phyloP scores from a whole-genome alignment of 2,113 vertebrate genomes.

The Aptenodytes patagonicus region DNA sequence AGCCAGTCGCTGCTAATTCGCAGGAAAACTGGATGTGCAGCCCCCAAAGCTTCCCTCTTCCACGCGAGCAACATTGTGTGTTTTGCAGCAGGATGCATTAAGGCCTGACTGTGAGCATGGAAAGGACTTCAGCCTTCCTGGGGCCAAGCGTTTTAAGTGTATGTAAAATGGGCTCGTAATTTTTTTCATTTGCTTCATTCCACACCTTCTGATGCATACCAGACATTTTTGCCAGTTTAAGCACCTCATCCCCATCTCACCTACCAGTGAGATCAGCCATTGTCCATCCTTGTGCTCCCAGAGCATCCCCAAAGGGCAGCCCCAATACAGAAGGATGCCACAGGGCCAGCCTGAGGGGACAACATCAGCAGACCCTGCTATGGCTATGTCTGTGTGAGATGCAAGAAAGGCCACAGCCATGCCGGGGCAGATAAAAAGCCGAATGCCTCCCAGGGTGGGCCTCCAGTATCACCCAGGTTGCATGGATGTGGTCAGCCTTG shows the following conservation, averaged over 20 bases:
- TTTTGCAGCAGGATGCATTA: background rate
- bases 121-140: background rate
- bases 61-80: rapidly evolving
- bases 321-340: background rate
- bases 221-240: background rate
- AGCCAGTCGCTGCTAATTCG: background rate
- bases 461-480: background rate
- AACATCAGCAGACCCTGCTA: background rate
- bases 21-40: background rate
- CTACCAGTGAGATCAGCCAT: background rate
- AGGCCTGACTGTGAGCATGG: rapidly evolving
- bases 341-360: background rate
- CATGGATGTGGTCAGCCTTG: background rate
- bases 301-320: background rate
- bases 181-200: background rate
- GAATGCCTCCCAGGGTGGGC: background rate
- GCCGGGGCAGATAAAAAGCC: background rate
- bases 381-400: background rate
- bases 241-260: background rate
- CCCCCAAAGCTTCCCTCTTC: background rate
- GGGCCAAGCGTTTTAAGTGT: background rate
- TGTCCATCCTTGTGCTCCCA: background rate
- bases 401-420: background rate
- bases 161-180: background rate
- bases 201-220: background rate